These are phyloP conservation scores for Drosophila nigricruria DNA, from an alignment of 2,888 invertebrate species.

Conservation along the genomic window DNA sequence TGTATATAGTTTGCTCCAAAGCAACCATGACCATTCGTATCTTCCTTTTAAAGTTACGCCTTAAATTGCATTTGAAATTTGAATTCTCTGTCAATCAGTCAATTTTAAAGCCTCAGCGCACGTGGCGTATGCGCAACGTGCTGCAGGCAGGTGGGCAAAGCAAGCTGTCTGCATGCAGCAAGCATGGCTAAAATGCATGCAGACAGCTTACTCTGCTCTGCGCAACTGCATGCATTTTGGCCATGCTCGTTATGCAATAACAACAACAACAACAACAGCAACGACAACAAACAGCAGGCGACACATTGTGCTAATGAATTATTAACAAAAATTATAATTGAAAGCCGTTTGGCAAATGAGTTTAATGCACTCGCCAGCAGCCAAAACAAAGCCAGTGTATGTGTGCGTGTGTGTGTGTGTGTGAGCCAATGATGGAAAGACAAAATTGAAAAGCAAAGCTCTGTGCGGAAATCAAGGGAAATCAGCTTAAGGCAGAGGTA, in stretches of 20 bases:
- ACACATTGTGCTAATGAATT: constrained; percentile 83
- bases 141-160: neutral
- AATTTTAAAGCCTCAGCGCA: constrained; percentile 34
- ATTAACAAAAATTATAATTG: constrained; percentile 84
- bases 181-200: too few species aligned
- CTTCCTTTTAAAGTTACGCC: neutral
- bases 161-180: constrained; percentile 51
- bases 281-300: constrained; percentile 31
- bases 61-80: neutral
- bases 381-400: constrained; percentile 7
- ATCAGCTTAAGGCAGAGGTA: constrained; percentile 64
- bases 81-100: neutral
- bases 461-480: constrained; percentile 65
- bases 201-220: too few species aligned
- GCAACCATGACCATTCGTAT: too few species aligned
- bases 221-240: constrained; percentile 55
- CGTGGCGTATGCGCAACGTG: constrained; percentile 60
- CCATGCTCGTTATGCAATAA: constrained; percentile 37
- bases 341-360: constrained; percentile 81
- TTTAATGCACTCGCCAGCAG: constrained; percentile 69
- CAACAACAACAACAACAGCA: constrained; percentile 12
- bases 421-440: constrained; percentile 39
- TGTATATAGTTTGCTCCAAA: too few species aligned
- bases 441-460: constrained; percentile 47
- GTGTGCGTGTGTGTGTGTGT: neutral